Conservation (phyloP, 2,113 vertebrate species). For the Pampusana beccarii region DNA sequence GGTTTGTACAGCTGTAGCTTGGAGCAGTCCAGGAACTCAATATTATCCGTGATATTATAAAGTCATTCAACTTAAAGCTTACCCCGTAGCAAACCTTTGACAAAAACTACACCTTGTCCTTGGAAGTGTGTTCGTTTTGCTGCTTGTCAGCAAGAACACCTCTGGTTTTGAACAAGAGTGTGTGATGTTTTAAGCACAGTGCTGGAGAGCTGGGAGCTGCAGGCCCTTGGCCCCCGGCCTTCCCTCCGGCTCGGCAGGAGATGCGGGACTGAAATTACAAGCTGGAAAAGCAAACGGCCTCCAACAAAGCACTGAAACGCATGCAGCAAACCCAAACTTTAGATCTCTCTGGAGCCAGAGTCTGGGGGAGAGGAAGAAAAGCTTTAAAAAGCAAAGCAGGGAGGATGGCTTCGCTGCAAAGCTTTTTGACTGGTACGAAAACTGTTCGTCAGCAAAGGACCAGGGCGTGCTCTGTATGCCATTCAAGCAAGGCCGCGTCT, state of each 20-base stretch:
- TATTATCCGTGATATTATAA: neutral
- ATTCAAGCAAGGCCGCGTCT: neutral
- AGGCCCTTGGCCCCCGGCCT: too few species aligned
- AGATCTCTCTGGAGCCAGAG: neutral
- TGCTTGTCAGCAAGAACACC: neutral
- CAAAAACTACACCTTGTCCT: neutral
- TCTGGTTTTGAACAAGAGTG: neutral
- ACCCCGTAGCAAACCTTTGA: neutral
- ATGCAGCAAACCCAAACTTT: neutral
- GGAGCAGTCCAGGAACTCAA: neutral
- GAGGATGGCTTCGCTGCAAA: neutral
- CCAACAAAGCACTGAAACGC: neutral
- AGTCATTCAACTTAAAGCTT: neutral
- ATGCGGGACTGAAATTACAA: neutral
- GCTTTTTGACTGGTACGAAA: neutral
- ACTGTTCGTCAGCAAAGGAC: neutral
- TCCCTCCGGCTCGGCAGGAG: neutral
- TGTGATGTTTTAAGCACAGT: neutral
- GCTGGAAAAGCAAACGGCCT: neutral
- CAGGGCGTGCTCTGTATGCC: neutral
- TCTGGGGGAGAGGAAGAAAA: neutral
- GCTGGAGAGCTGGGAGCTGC: neutral
- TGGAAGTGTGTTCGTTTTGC: neutral
- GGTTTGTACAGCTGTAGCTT: neutral
- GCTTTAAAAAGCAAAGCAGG: neutral